A percentile compares a stretch with the other conserved stretches of the same genome.
Conservation (phyloP, 2,888 invertebrate species). For the Microplitis manilae region DNA sequence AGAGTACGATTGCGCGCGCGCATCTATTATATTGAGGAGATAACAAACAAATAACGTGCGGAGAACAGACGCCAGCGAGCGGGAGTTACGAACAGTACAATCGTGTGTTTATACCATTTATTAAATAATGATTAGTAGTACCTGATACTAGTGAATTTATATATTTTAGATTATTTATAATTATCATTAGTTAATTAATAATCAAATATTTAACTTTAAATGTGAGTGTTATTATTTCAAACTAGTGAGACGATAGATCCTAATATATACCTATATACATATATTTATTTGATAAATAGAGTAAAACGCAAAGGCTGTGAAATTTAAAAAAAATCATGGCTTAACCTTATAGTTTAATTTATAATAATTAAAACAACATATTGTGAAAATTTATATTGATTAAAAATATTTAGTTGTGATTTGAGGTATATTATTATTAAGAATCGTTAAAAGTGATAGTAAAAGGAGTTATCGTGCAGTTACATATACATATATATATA, state of each 20-base stretch:
- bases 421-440: background rate
- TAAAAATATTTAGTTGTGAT: background rate
- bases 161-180: background rate
- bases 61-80: constrained; percentile 49
- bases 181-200: background rate
- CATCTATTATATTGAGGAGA: constrained; percentile 3
- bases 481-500: background rate
- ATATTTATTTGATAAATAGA: background rate
- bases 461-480: constrained; percentile 4
- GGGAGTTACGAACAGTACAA: constrained; percentile 53
- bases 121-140: background rate
- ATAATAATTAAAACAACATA: background rate
- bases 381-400: background rate
- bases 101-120: background rate
- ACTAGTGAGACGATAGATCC: background rate
- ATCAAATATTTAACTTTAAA: background rate
- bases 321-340: background rate
- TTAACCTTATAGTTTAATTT: background rate
- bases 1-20: constrained; percentile 29
- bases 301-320: background rate
- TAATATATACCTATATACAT: background rate
- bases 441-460: constrained; percentile 16
- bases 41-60: constrained; percentile 21
- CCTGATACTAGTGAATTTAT: constrained; percentile 1
- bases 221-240: background rate